Base-by-base conservation (phyloP, 2,797 vertebrate species). In the Acipenser ruthenus region DNA sequence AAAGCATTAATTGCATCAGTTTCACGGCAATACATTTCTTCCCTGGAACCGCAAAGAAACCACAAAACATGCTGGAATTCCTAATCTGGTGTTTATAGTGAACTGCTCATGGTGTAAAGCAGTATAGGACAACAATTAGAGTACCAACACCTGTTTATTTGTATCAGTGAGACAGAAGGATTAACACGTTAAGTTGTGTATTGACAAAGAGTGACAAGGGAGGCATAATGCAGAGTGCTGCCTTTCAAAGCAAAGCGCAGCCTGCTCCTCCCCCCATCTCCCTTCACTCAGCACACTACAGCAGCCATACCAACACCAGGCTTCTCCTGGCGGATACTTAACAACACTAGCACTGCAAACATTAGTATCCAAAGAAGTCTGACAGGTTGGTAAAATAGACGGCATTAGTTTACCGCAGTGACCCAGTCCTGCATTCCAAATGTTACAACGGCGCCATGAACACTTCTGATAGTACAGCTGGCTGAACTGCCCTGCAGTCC, bases 101-200 rank as follows among this genome's bases (percentile, higher is more conserved):
- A 55, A n/a, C 52, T 8, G 52, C 52, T 10, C 1, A 3, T 3
- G 52, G 9, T 9, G 52, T 55, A 55, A 55, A 55, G 3, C 78
- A 81, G 82, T 82, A 82, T 80, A 82, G 81, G 79, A 79, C 77
- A 82, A 78, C 82, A 82, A 83, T 83, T 83, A 82, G 80, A 81
- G 79, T 78, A 82, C 77, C 80, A 75, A 80, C 81, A 81, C 81
- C 82, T 75, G 79, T 82, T 81, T 80, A 82, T 83, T 81, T 78
- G 77, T 83, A 80, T 79, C 80, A 77, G 81, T 81, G 82, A 82
- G 78, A 79, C 76, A 82, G 82, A 84, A 83, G 80, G 78, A 82
- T 83, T 77, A 55, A 55, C 52, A 55, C 82, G 79, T 76, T 84
- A 80, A 81, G 82, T 82, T 84, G 82, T 82, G 83, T 82, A 82